phyloP scores from a whole-genome alignment of 2,888 invertebrate genomes.

The Dolichomitus sp. region DNA sequence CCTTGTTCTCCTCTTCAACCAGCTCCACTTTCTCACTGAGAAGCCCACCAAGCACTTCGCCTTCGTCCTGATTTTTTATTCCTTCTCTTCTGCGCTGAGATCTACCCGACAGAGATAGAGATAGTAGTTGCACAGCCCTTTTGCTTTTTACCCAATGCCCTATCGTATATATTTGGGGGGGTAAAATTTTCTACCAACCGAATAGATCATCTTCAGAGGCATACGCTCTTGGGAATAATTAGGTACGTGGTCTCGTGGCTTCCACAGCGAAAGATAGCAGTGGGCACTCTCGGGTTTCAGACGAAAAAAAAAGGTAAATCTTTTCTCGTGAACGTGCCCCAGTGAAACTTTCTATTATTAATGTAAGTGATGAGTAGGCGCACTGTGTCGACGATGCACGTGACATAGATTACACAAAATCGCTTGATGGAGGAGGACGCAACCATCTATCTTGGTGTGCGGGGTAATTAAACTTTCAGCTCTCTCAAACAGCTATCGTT shows the following conservation, averaged over 20 bases:
- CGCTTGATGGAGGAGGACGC: slow-evolving; percentile 18
- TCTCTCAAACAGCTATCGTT: slow-evolving; percentile 10
- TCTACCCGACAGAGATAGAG: background rate
- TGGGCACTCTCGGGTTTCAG: slow-evolving; percentile 28
- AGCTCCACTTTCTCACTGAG: slow-evolving; percentile 55
- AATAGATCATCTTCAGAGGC: slow-evolving; percentile 84
- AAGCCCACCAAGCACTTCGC: slow-evolving; percentile 51
- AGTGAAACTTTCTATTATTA: slow-evolving; percentile 64
- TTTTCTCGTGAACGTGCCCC: slow-evolving; percentile 58
- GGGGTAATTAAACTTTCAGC: slow-evolving; percentile 29
- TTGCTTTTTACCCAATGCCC: slow-evolving; percentile 46
- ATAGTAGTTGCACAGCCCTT: slow-evolving; percentile 45
- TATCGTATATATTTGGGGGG: slow-evolving; percentile 38
- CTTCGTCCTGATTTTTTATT: slow-evolving; percentile 64
- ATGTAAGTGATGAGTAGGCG: slow-evolving; percentile 60
- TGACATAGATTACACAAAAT: slow-evolving; percentile 57
- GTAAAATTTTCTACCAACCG: slow-evolving; percentile 76
- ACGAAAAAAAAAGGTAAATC: slow-evolving; percentile 34
- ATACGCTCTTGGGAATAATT: slow-evolving; percentile 82
- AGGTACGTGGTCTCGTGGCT: slow-evolving; percentile 79
- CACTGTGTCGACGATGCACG: slow-evolving; percentile 44
- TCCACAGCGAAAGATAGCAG: slow-evolving; percentile 64
- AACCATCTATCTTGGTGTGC: slow-evolving; percentile 27
- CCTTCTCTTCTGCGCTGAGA: slow-evolving; percentile 39
- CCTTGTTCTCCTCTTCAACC: slow-evolving; percentile 12